phyloP scores from a whole-genome alignment of 2,888 invertebrate genomes.

The Lasioglossum figueresi region DNA sequence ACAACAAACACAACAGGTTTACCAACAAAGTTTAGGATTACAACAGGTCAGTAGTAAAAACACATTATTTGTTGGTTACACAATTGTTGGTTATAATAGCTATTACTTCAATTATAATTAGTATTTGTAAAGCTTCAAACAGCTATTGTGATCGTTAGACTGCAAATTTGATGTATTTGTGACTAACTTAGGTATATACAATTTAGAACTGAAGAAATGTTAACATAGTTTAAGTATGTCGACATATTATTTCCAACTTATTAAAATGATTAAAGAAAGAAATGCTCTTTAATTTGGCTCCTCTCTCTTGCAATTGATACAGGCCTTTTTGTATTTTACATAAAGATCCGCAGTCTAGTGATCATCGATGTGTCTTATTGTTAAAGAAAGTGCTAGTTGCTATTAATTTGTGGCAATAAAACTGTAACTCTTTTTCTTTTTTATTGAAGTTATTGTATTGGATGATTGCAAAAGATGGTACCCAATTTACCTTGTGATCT shows the following conservation, averaged over 20 bases:
- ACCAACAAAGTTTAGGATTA: constrained; percentile 88
- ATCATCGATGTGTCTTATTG: background rate
- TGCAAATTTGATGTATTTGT: background rate
- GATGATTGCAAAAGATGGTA: too few species aligned
- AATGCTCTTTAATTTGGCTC: background rate
- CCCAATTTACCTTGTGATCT: too few species aligned
- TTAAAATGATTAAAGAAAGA: background rate
- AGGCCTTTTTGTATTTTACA: background rate
- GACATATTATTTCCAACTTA: background rate
- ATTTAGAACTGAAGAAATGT: background rate
- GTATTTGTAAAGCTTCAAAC: background rate
- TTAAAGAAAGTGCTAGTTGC: background rate
- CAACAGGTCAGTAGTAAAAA: constrained; percentile 85
- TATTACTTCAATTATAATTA: background rate
- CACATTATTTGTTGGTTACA: background rate
- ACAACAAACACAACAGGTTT: constrained; percentile 88
- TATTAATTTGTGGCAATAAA: background rate
- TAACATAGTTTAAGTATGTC: background rate
- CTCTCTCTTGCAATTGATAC: background rate
- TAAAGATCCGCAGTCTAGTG: background rate
- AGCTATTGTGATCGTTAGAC: background rate
- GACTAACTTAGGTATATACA: background rate
- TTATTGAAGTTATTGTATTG: background rate
- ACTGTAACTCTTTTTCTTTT: background rate
- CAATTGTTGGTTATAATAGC: background rate